phyloP scores from a whole-genome alignment of 2,113 vertebrate species.

The Candoia aspera region DNA sequence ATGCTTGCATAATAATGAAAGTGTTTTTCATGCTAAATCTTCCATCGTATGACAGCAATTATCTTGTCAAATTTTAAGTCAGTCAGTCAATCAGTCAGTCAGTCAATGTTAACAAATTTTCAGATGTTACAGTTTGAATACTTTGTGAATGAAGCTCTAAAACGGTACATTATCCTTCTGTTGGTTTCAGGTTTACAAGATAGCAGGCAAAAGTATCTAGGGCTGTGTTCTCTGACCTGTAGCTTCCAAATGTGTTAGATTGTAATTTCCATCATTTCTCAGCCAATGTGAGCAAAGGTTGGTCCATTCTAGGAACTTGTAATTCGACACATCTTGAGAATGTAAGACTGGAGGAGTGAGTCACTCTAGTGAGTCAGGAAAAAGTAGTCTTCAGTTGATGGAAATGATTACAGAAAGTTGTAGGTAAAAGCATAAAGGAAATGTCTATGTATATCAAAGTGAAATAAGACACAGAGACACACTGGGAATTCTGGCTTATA shows the following conservation, averaged over 20 bases:
- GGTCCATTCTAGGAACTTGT: not conserved
- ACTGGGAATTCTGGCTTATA: not conserved
- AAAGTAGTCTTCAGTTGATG: not conserved
- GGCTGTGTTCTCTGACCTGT: not conserved
- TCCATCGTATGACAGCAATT: not conserved
- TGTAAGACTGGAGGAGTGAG: not conserved
- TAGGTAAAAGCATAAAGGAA: not conserved
- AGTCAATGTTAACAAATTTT: not conserved
- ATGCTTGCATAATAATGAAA: not conserved
- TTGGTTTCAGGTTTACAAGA: not conserved
- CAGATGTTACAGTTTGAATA: not conserved
- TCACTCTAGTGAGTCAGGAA: not conserved
- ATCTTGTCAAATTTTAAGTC: not conserved
- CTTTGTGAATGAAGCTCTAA: not conserved
- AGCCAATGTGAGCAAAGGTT: not conserved
- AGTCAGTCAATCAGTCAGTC: no score
- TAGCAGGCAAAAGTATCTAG: not conserved
- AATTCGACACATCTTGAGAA: not conserved
- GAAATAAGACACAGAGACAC: slow-evolving; percentile 30
- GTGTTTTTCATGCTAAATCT: not conserved
- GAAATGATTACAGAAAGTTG: not conserved
- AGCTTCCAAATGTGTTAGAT: not conserved
- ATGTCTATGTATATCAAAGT: slow-evolving; percentile 45
- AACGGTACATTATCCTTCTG: not conserved
- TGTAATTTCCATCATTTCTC: not conserved